These are phyloP conservation scores for Hapalemur alaotrensis DNA, from an alignment of 2,797 vertebrate genomes.

Conservation along the genomic window DNA sequence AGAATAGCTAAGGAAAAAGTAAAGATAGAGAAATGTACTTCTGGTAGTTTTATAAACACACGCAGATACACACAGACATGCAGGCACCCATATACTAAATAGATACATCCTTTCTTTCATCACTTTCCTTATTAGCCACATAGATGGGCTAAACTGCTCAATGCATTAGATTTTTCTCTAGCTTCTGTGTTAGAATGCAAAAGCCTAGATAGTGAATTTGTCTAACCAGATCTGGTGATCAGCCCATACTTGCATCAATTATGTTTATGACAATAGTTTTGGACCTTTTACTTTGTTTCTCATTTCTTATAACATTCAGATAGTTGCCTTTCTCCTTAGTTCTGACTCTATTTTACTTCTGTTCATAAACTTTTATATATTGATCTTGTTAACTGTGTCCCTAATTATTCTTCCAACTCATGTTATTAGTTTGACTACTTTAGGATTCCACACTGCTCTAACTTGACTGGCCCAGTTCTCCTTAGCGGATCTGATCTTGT, in stretches of 20 bases:
- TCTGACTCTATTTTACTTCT: not conserved
- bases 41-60: not conserved
- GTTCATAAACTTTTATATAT: not conserved
- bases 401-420: not conserved
- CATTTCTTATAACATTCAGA: not conserved
- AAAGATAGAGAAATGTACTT: not conserved
- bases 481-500: not conserved
- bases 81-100: not conserved
- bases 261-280: not conserved
- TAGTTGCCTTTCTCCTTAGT: not conserved
- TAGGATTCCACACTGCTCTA: not conserved
- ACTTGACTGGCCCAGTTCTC: rapidly evolving
- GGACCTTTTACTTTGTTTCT: not conserved
- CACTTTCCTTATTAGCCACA: not conserved
- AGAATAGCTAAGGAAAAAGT: not conserved
- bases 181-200: not conserved
- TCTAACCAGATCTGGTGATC: not conserved
- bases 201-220: not conserved
- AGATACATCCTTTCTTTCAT: not conserved
- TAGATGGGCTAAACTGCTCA: not conserved
- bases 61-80: too few species aligned
- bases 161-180: not conserved
- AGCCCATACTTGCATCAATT: not conserved
- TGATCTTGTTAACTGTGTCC: not conserved
- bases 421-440: not conserved